These are phyloP conservation scores for Poecile atricapillus DNA, from an alignment of 2,113 vertebrate species.

Conservation along the genomic window DNA sequence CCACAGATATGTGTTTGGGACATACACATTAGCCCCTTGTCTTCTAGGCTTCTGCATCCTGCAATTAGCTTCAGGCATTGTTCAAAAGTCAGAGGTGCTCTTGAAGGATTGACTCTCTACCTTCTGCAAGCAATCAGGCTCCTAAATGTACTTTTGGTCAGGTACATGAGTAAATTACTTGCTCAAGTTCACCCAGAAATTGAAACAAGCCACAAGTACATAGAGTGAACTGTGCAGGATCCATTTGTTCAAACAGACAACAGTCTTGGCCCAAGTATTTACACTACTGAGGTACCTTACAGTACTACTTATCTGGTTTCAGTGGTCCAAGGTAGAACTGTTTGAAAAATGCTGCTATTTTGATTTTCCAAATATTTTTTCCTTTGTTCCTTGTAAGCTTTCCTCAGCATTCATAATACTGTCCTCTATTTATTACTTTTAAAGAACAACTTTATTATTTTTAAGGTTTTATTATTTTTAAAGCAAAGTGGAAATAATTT, in stretches of 20 bases:
- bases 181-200: not conserved
- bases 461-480: not conserved
- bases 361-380: not conserved
- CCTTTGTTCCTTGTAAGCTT: not conserved
- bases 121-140: not conserved
- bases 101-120: not conserved
- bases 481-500: not conserved
- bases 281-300: not conserved
- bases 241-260: not conserved
- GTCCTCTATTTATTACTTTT: not conserved
- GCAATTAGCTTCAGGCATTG: not conserved
- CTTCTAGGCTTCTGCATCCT: not conserved
- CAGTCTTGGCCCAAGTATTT: not conserved
- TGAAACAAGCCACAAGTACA: not conserved
- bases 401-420: not conserved
- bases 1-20: not conserved
- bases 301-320: not conserved
- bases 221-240: not conserved
- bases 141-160: not conserved
- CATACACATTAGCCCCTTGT: not conserved
- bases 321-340: not conserved
- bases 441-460: not conserved
- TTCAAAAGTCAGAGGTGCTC: not conserved
- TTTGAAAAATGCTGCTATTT: not conserved
- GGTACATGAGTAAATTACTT: not conserved